Base-by-base conservation (phyloP, 2,113 vertebrate genomes). In the Taurulus bubalis region DNA sequence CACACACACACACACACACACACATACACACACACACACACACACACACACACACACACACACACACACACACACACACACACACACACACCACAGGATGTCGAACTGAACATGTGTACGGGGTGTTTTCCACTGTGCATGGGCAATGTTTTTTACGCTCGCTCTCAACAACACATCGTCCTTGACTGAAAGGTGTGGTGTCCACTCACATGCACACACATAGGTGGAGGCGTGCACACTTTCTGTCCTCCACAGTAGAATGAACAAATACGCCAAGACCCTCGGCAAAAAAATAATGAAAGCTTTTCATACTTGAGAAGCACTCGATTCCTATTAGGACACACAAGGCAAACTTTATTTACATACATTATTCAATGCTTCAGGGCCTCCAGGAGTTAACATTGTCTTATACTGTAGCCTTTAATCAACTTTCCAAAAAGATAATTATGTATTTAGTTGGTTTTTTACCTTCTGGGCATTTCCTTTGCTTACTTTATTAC, bases 291-390 rank as follows among this genome's bases (percentile, higher is more conserved):
- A 28, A 26, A 56, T 56, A 56, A 56, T 77, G 69, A 81, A 65
- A 45, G 70, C 40, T 79, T 74, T 88, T 89, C 59, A 81, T 68
- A 86, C 67, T 77, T 77, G 58, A 79, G 67, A 66, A 55, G 30
- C 64, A 68, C 69, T 77, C 70, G n/a, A 67, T 66, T 85, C 78
- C 85, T 53, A 64, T 83, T 63, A 78, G 18, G 11, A 58, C 10
- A 58, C 28, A 16, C 18, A 45, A 64, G 59, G 53, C 49, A 22
- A 26, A 40, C 11, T 60, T 77, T 71, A 79, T 80, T 80, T 71
- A 71, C 0, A 26, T 78, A 22, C 32, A 72, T 80, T 75, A 74
- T 65, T 76, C 36, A 58, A 47, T 10, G 38, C 60, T 62, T 68
- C 38, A 69, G 64, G 68, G 71, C 36, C 9, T 70, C 15, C 14